phyloP scores from a whole-genome alignment of 2,797 vertebrate species.

The Rhabdomys pumilio region DNA sequence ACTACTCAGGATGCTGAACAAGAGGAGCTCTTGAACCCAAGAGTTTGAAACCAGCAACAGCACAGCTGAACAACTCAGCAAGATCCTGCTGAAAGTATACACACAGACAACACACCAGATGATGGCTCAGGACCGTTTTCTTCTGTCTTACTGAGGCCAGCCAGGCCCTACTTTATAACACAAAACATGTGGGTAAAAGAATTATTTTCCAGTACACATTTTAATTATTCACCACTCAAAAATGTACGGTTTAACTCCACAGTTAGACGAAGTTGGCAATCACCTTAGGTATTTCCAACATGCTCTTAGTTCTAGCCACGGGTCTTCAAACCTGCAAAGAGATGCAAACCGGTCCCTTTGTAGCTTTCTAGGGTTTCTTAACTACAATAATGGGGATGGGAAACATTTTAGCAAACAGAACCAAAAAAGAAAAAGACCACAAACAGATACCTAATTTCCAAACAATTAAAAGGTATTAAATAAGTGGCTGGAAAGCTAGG shows the following conservation, averaged over 20 bases:
- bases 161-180: background rate
- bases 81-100: background rate
- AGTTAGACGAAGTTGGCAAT: background rate
- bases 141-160: background rate
- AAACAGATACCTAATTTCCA: slow-evolving; percentile 26
- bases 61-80: background rate
- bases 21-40: background rate
- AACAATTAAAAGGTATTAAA: slow-evolving; percentile 52
- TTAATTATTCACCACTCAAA: background rate
- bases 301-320: background rate
- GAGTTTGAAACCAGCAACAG: background rate
- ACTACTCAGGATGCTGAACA: background rate
- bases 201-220: background rate
- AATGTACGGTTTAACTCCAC: background rate
- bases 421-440: background rate
- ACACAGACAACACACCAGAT: background rate
- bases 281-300: too few species aligned
- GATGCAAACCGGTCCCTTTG: background rate
- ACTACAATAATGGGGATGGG: background rate
- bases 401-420: background rate
- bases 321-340: background rate
- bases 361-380: background rate
- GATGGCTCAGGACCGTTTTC: background rate
- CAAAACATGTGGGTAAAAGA: background rate
- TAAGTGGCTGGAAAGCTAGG: background rate